Percentiles rank a stretch among this genome's conserved stretches.
These are phyloP conservation scores for Alauda arvensis DNA, from an alignment of 2,797 vertebrate species.

Conservation along the genomic window DNA sequence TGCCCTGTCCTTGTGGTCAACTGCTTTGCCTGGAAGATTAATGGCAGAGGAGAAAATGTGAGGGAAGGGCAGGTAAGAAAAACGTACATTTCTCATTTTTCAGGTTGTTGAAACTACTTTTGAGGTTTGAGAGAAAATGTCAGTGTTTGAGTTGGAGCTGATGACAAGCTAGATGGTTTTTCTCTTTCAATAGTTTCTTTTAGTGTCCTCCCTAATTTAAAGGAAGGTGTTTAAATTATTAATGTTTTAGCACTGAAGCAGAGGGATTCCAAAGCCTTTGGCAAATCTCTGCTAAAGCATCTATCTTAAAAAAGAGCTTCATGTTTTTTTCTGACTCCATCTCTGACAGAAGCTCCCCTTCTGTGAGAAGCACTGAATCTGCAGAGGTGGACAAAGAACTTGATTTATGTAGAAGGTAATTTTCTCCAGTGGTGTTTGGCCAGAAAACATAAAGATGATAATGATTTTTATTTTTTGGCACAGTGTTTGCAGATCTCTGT, in stretches of 20 bases:
- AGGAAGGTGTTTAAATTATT: conserved; percentile 21
- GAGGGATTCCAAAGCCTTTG: conserved; percentile 16
- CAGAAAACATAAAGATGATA: conserved; percentile 15
- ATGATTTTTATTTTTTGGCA: conserved; percentile 4
- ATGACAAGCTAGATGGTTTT: not conserved
- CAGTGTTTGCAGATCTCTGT: not conserved
- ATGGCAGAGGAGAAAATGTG: not conserved
- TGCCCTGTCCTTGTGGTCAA: not conserved
- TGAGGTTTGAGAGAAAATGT: conserved; percentile 2
- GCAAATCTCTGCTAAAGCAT: conserved; percentile 6
- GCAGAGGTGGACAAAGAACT: not conserved
- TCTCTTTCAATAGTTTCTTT: conserved; percentile 41
- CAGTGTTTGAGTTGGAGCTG: conserved; percentile 23
- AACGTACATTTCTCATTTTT: not conserved
- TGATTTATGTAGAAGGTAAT: not conserved
- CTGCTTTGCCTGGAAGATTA: not conserved
- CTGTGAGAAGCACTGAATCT: not conserved
- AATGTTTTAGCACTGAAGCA: not conserved
- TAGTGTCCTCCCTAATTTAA: conserved; percentile 25
- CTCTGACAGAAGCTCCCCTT: conserved; percentile 13
- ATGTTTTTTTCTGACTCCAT: not conserved
- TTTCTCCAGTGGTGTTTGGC: not conserved
- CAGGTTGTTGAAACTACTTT: not conserved
- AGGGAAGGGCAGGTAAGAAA: not conserved
- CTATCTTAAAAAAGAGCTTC: not conserved